phyloP scores from a whole-genome alignment of 2,888 invertebrate species.

The Dromius quadrimaculatus region DNA sequence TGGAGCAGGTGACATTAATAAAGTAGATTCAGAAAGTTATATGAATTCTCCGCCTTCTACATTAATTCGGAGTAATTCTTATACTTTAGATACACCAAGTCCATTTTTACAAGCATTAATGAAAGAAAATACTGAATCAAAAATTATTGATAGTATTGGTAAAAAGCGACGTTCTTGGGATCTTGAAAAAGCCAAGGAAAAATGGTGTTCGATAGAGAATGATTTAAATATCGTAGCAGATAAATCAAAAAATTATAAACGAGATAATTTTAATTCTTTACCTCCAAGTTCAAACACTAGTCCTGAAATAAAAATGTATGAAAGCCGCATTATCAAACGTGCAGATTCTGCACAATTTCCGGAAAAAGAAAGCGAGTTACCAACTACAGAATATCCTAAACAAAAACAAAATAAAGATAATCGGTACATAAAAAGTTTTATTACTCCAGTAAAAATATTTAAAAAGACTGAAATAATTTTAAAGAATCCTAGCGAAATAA shows the following conservation, averaged over 20 bases:
- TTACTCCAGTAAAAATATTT: neutral
- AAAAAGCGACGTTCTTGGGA: slow-evolving; percentile 69
- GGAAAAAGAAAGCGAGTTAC: slow-evolving; percentile 4
- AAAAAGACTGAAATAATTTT: slow-evolving; percentile 13
- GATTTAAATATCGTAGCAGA: slow-evolving; percentile 54
- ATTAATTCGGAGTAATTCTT: slow-evolving; percentile 80
- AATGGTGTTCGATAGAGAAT: slow-evolving; percentile 69
- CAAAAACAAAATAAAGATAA: neutral
- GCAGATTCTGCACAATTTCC: neutral
- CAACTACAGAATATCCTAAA: neutral
- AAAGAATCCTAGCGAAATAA: slow-evolving; percentile 15
- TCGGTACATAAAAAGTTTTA: neutral
- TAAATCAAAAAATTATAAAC: neutral
- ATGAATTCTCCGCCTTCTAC: slow-evolving; percentile 62
- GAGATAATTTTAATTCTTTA: slow-evolving; percentile 22
- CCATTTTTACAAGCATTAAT: slow-evolving; percentile 78
- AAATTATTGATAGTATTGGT: neutral
- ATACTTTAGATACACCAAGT: slow-evolving; percentile 82
- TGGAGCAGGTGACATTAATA: slow-evolving; percentile 13
- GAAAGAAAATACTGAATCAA: slow-evolving; percentile 64
- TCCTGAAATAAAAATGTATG: slow-evolving; percentile 38
- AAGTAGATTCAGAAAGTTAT: slow-evolving; percentile 52
- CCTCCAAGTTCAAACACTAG: slow-evolving; percentile 32
- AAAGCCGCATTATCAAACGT: neutral
- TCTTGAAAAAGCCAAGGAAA: slow-evolving; percentile 67